Evolutionary conservation across 1,140 invertebrate species (phyloP), one percentile per base, ranked within the genome.

Genomic region (Megalonaias nervosa): DNA sequence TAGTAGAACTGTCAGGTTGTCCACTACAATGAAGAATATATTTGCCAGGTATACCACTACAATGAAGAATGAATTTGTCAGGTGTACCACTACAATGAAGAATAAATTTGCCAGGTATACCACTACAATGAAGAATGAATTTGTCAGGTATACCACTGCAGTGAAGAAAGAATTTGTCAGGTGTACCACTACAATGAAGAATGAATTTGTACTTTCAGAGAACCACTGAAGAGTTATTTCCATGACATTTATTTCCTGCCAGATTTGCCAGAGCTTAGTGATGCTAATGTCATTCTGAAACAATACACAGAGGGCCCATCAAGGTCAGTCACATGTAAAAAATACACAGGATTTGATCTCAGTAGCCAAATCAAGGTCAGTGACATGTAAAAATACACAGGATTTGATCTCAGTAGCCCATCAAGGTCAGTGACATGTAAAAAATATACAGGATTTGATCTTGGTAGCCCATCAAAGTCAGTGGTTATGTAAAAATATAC

Each of bases 231-330:
- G 58, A 89, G 91, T 2, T 92, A 95, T 83, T 94, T 97, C 70
- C 91, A 94, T 16, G 96, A 97, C 88, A 90, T 98, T 9, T 97
- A 96, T 90, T 97, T 97, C 83, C 90, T 97, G 57, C 93, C 95
- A 65, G 93, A 96, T 80, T 91, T 94, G 16, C 93, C 94, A 65
- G 93, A 96, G 56, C 93, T 94, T 1, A 83, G 89, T 12, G 92
- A 93, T 71, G 93, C 97, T 23, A 90, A 90, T 81, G 79, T 79
- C 58, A 85, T 91, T 14, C 80, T 92, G 6, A 91, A 89, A 79
- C 73, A 88, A n/a, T 93, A 93, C 61, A 88, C 91, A n/a, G 88
- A 89, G 67, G 85, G 83, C 19, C 81, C 86, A 19, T 83, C 80
- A 19, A 90, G 86, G 88, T 90, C 73, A 55, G 38, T 48, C 6